These are phyloP conservation scores for Calliopum simillimum DNA, from an alignment of 2,888 invertebrate genomes.

Conservation along the genomic window DNA sequence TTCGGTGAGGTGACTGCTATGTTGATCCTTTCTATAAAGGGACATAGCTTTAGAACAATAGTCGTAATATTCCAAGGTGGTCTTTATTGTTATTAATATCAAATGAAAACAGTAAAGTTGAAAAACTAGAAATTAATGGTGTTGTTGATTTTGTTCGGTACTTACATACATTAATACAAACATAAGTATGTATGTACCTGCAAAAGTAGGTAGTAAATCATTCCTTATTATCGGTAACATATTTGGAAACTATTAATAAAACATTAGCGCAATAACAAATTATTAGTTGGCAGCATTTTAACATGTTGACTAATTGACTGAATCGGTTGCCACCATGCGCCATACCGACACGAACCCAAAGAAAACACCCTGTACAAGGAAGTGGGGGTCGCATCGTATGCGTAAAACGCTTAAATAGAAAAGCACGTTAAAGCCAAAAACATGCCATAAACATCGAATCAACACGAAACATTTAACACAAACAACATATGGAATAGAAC, in stretches of 20 bases:
- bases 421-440: conserved; percentile 26
- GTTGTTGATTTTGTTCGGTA: too few relatives aligned
- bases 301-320: conserved; percentile 35
- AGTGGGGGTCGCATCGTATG: conserved; percentile 10
- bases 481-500: neutral
- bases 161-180: neutral
- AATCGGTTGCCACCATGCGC: neutral
- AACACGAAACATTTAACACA: conserved; percentile 15
- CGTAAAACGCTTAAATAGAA: conserved; percentile 34
- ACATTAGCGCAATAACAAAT: conserved; percentile 24
- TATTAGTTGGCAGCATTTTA: conserved; percentile 2
- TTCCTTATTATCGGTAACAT: conserved; percentile 10
- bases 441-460: conserved; percentile 40
- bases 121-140: too few relatives aligned
- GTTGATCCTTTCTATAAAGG: too few relatives aligned
- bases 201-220: conserved; percentile 1
- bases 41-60: too few relatives aligned
- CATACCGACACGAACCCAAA: neutral
- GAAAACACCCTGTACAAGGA: neutral
- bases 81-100: too few relatives aligned
- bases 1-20: too few relatives aligned
- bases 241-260: conserved; percentile 27
- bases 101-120: too few relatives aligned
- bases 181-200: neutral
- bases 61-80: too few relatives aligned